phyloP scores from a whole-genome alignment of 1,140 invertebrate genomes.

The Bombus pascuorum region DNA sequence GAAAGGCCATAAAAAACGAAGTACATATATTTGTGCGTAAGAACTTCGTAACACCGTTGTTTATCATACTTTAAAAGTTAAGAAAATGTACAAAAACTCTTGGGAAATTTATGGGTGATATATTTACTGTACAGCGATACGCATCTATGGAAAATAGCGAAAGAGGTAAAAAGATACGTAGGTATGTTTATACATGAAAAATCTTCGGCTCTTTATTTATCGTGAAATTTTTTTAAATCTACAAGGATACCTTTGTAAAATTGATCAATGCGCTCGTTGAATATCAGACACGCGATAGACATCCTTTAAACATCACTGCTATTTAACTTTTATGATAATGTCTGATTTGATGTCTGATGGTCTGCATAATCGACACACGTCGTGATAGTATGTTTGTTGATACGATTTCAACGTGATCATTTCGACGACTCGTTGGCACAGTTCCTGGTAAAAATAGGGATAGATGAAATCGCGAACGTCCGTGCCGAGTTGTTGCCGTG shows the following conservation, averaged over 20 bases:
- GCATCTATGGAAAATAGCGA: not conserved
- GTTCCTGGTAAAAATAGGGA: slow-evolving; percentile 23
- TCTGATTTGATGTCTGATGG: not conserved
- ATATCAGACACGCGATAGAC: not conserved
- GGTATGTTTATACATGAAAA: not conserved
- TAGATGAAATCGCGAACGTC: slow-evolving; percentile 25
- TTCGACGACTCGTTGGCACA: not conserved
- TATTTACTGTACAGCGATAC: no score
- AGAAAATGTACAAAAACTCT: no score
- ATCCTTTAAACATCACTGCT: not conserved
- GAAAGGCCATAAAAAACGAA: no score
- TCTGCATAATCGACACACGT: not conserved
- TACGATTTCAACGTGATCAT: slow-evolving; percentile 14
- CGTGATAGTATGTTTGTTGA: not conserved
- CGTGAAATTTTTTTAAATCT: not conserved
- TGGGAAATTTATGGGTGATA: no score
- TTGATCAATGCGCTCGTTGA: no score
- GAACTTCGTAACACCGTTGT: no score
- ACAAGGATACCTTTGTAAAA: not conserved
- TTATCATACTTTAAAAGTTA: no score
- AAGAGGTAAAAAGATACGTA: not conserved
- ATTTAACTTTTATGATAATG: not conserved
- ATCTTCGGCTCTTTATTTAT: not conserved
- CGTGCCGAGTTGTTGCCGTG: slow-evolving; percentile 10
- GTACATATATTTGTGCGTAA: no score